Base-by-base conservation (phyloP, 2,888 invertebrate species). In the Caenorhabditis afra region DNA sequence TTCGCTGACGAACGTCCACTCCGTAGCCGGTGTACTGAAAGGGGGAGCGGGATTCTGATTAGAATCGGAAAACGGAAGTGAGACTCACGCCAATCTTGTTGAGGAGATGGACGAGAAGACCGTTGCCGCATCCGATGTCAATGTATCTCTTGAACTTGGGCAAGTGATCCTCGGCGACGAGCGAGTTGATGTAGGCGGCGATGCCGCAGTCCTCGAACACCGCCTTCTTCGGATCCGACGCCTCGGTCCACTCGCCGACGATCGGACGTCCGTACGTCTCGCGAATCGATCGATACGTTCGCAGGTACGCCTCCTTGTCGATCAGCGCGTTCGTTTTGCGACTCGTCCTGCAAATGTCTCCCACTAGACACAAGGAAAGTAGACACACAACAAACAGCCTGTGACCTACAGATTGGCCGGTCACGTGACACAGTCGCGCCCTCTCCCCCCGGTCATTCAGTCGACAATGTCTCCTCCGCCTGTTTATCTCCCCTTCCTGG, bases 41-140 rank as follows among this genome's bases (percentile, higher is more conserved):
- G 18, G 29, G 29, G 29, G 29, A n/a, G 8, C 1, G 10, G 41
- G 41, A 41, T 29, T 29, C 29, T 29, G 29, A 29, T 29, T 29
- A 14, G 18, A 58, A 61, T n/a, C n/a, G n/a, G n/a, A 29, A 37
- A 39, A 52, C 8, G n/a, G 5, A 1, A 12, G 7, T n/a, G 20
- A 16, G 47, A 23, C 64, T 59, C n/a, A 85, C 68, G 8, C 83
- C 85, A 37, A 80, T 76, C 52, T 78, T 67, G 58, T 84, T 85
- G 37, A 89, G 77, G 20, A 89, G 58, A 77, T 87, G 81, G 10
- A 86, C 84, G 8, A 90, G 75, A 23, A 90, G 79, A 5, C 99
- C 99, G 92, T 99, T 99, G 0, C 99, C 98, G 93, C 98, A 99
- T 0, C 99, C 98, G 65, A 97, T 92, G 91, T 99, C 98, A 0